Evolutionary conservation across 2,888 invertebrate genomes (phyloP).

Genomic region (Cephus spinipes): DNA sequence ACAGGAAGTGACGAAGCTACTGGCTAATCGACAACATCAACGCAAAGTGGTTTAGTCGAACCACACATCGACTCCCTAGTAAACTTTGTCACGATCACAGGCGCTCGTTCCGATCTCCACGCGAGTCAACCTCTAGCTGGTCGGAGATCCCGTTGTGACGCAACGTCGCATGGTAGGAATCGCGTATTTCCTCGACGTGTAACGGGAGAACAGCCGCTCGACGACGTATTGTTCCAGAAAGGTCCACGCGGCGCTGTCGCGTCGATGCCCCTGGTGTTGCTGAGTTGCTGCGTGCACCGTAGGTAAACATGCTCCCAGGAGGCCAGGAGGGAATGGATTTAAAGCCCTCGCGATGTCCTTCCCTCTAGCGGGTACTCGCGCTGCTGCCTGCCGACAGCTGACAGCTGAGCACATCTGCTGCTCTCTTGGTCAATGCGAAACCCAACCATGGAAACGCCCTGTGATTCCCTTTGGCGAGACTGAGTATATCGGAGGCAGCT

Average conservation of each 20-base stretch:
- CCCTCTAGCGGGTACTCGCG: neutral
- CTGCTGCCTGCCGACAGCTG: neutral
- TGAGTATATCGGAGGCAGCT: neutral
- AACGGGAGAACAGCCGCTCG: neutral
- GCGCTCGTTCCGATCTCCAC: neutral
- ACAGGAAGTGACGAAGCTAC: neutral
- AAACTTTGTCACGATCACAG: neutral
- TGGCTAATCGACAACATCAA: neutral
- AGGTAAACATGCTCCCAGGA: neutral
- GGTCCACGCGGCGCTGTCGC: neutral
- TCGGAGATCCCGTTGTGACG: neutral
- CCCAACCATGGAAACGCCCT: neutral
- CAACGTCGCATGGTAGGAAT: neutral
- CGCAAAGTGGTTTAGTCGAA: neutral
- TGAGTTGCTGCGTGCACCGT: neutral
- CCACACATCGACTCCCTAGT: neutral
- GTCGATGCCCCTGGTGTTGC: neutral
- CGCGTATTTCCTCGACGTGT: neutral
- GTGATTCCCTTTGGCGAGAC: neutral
- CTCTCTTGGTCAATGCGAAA: neutral
- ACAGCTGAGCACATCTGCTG: neutral
- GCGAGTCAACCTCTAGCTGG: neutral
- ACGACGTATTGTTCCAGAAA: neutral
- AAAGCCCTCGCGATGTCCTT: neutral
- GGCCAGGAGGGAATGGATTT: neutral